Base-by-base conservation (phyloP, 2,113 vertebrate genomes). In the Paramisgurnus dabryanus region DNA sequence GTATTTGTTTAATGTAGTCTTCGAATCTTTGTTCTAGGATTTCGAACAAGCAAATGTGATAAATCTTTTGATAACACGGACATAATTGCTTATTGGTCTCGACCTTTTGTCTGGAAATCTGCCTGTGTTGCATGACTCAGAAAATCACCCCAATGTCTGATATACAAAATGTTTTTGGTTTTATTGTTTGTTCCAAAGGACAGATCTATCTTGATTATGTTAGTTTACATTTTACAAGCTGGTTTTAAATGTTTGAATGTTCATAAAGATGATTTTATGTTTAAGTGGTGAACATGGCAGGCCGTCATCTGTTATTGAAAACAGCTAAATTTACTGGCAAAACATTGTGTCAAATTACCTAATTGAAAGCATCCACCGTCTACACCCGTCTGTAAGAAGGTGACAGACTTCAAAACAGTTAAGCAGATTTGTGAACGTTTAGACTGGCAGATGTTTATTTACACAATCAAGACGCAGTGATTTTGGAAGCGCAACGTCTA, bases 31-130 rank as follows among this genome's bases (percentile, higher is more conserved):
- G 18, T 71, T 82, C 49, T 58, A 47, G 27, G 43, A 18, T 47
- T 74, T 69, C 22, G 64, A 74, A 67, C 80, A 82, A 80, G 27
- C 27, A 89, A 86, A 77, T 86, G 86, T 87, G 70, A 86, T 88
- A 79, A 77, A 34, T 58, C 55, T 58, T n/a, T 41, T 27, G 61
- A 74, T 74, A 82, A 83, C 82, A 50, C 41, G 50, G 71, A 83
- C 81, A 49, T 80, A 83, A 83, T 41, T 3, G 47, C 7, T 71
- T 55, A 80, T 63, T 65, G 58, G 18, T 72, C 81, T 67, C 22
- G 22, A 41, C 58, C 70, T 84, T 75, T 82, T 17, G 47, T 71
- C 74, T 89, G 89, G 85, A 88, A 86, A 85, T 64, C 76, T 55
- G 18, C 18, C 17, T n/a, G 73, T 60, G 17, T 63, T 63, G 6